Percentiles rank a stretch among this genome's conserved stretches.
phyloP scores from a whole-genome alignment of 2,797 vertebrate species.

The Microcaecilia unicolor region DNA sequence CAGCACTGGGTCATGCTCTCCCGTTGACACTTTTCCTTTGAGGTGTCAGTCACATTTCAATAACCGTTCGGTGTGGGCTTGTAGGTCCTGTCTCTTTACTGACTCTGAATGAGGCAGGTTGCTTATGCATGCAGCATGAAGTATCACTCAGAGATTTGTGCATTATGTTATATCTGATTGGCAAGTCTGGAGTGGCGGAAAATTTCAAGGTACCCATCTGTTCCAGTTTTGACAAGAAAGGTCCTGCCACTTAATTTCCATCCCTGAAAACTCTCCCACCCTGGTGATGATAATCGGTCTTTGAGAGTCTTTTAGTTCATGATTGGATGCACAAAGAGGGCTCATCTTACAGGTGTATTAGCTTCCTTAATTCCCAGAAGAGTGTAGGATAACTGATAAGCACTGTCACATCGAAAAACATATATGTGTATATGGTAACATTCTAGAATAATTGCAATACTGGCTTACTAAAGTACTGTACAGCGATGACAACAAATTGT shows the following conservation, averaged over 20 bases:
- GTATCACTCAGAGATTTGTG: slow-evolving; percentile 54
- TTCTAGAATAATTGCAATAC: too few relatives aligned
- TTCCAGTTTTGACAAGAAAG: slow-evolving; percentile 21
- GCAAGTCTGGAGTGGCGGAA: slow-evolving; percentile 31
- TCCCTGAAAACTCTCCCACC: slow-evolving; percentile 6
- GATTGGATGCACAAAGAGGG: slow-evolving; percentile 1
- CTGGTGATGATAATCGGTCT: slow-evolving; percentile 13
- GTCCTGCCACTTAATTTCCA: slow-evolving; percentile 4
- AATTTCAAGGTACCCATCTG: slow-evolving; percentile 30
- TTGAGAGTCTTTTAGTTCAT: slow-evolving; percentile 4
- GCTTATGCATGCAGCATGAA: slow-evolving; percentile 54
- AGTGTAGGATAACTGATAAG: too few relatives aligned
- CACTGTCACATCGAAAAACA: too few relatives aligned
- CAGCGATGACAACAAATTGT: too few relatives aligned
- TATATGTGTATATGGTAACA: too few relatives aligned
- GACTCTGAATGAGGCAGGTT: slow-evolving; percentile 58
- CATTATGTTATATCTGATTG: slow-evolving; percentile 55
- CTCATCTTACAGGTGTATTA: slow-evolving; percentile 7
- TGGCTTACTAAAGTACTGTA: too few relatives aligned
- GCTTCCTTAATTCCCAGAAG: slow-evolving; percentile 4
- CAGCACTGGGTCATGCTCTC: slow-evolving; percentile 43
- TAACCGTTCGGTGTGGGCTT: slow-evolving; percentile 53
- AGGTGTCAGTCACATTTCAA: slow-evolving; percentile 69
- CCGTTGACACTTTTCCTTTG: slow-evolving; percentile 47
- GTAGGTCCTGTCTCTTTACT: slow-evolving; percentile 56